phyloP scores from a whole-genome alignment of 2,797 vertebrate genomes.

The Cossypha polioptera region DNA sequence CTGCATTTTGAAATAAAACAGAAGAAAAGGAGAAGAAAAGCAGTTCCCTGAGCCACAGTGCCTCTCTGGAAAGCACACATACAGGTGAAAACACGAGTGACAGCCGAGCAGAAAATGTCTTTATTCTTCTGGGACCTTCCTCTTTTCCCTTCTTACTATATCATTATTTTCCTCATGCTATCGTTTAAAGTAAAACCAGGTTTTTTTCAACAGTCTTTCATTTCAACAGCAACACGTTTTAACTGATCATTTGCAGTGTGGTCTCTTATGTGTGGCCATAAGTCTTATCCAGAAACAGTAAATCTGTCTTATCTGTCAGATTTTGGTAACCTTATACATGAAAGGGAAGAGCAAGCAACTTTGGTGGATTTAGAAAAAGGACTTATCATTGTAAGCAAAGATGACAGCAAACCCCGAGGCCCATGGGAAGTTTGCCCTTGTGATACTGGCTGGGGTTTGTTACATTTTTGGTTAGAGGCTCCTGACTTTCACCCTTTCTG shows the following conservation, averaged over 20 bases:
- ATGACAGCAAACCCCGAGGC: conserved; percentile 9
- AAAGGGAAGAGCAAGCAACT: conserved; percentile 43
- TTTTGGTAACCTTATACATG: conserved; percentile 56
- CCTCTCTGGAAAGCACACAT: neutral
- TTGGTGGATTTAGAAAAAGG: neutral
- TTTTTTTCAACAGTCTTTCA: neutral
- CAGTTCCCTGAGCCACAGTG: neutral
- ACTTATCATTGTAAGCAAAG: conserved; percentile 22
- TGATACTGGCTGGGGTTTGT: neutral
- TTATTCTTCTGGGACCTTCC: neutral
- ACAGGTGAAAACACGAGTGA: conserved; percentile 24
- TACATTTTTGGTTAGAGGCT: conserved; percentile 15
- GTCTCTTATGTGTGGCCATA: neutral
- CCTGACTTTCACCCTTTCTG: neutral
- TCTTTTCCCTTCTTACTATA: neutral
- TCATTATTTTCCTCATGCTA: neutral
- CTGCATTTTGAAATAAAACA: neutral
- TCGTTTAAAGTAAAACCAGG: neutral
- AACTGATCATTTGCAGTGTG: neutral
- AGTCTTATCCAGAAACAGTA: neutral
- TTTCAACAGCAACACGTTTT: neutral
- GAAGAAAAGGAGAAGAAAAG: neutral
- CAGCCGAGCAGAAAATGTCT: neutral
- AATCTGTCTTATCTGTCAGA: conserved; percentile 35
- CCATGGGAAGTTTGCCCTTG: neutral